Evolutionary conservation across 2,888 invertebrate genomes (phyloP).

Genomic region (Cheilosia vernalis): DNA sequence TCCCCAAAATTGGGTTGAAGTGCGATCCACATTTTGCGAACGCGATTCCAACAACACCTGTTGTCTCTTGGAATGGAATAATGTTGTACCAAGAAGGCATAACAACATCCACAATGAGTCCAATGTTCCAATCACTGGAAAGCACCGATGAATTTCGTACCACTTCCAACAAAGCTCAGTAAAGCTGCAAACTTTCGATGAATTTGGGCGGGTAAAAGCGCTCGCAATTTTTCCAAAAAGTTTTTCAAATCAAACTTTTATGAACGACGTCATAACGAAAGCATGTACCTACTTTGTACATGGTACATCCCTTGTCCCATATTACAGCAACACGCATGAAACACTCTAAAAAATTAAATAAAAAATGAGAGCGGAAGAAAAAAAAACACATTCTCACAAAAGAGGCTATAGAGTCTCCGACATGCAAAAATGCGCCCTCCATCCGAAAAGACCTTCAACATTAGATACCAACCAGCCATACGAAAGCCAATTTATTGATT

Average conservation of each 20-base stretch:
- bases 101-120: constrained; percentile 6
- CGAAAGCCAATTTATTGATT: constrained; percentile 58
- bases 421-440: neutral
- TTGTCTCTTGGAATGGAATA: constrained; percentile 48
- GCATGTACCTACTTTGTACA: neutral
- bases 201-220: constrained; percentile 72
- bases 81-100: neutral
- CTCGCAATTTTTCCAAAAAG: constrained; percentile 38
- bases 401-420: constrained; percentile 24
- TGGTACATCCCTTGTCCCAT: neutral
- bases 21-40: neutral
- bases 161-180: constrained; percentile 62
- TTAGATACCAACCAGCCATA: constrained; percentile 4
- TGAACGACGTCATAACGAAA: constrained; percentile 52
- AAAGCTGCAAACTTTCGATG: constrained; percentile 48
- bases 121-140: constrained; percentile 56
- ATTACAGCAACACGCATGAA: constrained; percentile 33
- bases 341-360: constrained; percentile 32
- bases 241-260: constrained; percentile 9
- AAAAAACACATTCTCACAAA: constrained; percentile 11
- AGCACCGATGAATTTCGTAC: constrained; percentile 31
- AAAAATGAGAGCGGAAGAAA: constrained; percentile 7
- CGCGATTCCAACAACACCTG: constrained; percentile 34
- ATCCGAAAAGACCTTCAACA: constrained; percentile 1
- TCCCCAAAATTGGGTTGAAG: neutral